phyloP scores from a whole-genome alignment of 2,113 vertebrate genomes.

The Aepyceros melampus region DNA sequence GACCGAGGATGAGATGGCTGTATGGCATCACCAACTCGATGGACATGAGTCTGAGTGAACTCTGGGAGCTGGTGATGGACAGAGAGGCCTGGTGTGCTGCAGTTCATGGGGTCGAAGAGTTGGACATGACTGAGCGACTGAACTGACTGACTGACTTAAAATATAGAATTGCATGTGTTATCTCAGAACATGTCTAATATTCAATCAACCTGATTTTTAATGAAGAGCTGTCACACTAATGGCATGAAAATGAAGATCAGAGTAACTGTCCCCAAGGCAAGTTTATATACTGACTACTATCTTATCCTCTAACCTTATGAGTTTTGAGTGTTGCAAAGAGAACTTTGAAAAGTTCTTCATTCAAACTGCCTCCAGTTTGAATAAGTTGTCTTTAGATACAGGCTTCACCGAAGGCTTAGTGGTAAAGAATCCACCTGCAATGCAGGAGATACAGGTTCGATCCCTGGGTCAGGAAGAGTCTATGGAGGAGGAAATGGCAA shows the following conservation, averaged over 20 bases:
- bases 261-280: not conserved
- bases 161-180: not conserved
- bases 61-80: too few species aligned
- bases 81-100: too few species aligned
- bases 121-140: accelerated
- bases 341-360: not conserved
- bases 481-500: not conserved
- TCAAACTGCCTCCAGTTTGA: not conserved
- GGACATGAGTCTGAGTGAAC: too few species aligned
- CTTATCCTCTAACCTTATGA: not conserved
- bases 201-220: not conserved
- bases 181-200: not conserved
- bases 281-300: not conserved
- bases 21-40: too few species aligned
- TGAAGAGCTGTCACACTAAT: not conserved
- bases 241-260: not conserved
- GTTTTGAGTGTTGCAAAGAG: not conserved
- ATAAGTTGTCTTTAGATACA: not conserved
- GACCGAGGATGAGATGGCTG: too few species aligned
- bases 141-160: too few species aligned
- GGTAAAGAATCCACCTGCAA: not conserved
- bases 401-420: not conserved
- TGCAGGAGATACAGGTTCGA: not conserved
- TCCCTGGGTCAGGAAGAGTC: not conserved
- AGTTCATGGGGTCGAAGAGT: accelerated